phyloP scores from a whole-genome alignment of 2,797 vertebrate species.

The Pangasius krempfi region DNA sequence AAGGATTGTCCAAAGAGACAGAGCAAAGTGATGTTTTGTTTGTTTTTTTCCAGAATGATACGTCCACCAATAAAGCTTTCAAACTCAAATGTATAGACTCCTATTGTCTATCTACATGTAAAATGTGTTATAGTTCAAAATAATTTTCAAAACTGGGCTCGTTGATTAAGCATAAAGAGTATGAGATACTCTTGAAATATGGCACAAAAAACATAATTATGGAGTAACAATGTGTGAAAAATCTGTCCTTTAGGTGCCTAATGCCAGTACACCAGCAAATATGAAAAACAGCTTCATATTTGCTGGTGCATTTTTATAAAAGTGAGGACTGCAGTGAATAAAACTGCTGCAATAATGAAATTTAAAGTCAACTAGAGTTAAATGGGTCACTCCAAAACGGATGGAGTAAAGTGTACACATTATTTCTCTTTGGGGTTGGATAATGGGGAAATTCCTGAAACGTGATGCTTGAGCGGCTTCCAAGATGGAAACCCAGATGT shows the following conservation, averaged over 20 bases:
- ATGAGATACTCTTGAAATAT: neutral
- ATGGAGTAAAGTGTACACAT: neutral
- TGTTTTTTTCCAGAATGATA: slow-evolving; percentile 6
- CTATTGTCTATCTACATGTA: neutral
- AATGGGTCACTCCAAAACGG: slow-evolving; percentile 6
- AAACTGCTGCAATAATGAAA: neutral
- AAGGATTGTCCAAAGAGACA: slow-evolving; percentile 7
- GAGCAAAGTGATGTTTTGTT: neutral
- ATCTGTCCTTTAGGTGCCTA: neutral
- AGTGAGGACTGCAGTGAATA: neutral
- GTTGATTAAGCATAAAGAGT: neutral
- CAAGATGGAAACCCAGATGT: slow-evolving; percentile 13
- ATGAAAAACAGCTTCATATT: neutral
- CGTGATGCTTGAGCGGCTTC: neutral
- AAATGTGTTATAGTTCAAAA: slow-evolving; percentile 10
- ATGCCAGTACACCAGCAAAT: neutral
- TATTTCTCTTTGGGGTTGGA: neutral
- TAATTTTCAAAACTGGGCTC: neutral
- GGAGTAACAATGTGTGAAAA: neutral
- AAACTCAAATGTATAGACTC: neutral
- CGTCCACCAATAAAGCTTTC: slow-evolving; percentile 30
- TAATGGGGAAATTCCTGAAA: slow-evolving; percentile 23
- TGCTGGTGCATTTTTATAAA: neutral
- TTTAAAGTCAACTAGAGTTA: slow-evolving; percentile 16
- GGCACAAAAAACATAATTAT: neutral